Evolutionary conservation across 2,888 invertebrate species (phyloP), one percentile per base, ranked within the genome.

Genomic region (Protophormia terraenovae): DNA sequence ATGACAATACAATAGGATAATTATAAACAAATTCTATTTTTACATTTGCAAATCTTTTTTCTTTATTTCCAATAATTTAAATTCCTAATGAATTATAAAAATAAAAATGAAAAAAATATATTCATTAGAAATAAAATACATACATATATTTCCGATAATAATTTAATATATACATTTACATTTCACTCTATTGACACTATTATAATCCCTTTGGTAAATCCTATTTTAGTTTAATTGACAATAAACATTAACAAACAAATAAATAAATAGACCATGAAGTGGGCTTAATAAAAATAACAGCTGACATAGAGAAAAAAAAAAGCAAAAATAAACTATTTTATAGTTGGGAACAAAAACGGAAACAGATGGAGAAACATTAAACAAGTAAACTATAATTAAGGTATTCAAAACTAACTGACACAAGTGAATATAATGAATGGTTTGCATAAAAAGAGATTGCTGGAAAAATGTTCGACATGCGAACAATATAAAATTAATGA

Each of bases 121-220:
- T 2, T 16, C 58, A 50, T 22, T 10, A 3, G 22, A 12, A n/a
- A 10, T 19, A 19, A n/a, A 62, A 22, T 35, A 16, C 2, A 62
- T 47, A 19, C 6, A 60, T 3, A 41, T 12, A 22, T 3, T n/a
- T n/a, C 32, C 12, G 0, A 38, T 16, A 14, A 29, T 71, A 79
- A 64, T 71, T 41, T 77, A 69, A 73, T 62, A 32, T 50, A 77
- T 41, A 60, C 50, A 81, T 78, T 67, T 64, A 64, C 29, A 53
- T 84, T 71, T 71, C 64, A 64, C 58, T 75, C 47, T 82, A 75
- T 19, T 85, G 78, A 82, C 66, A 75, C 58, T 64, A 7, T 60
- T 75, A 79, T 85, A 85, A 85, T 85, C 82, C 82, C 78, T 79
- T 80, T 55, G 55, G 50, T 75, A 85, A 82, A 79, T 85, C 82